Evolutionary conservation across 2,113 vertebrate species (phyloP).

Genomic region (Anas platyrhynchos): DNA sequence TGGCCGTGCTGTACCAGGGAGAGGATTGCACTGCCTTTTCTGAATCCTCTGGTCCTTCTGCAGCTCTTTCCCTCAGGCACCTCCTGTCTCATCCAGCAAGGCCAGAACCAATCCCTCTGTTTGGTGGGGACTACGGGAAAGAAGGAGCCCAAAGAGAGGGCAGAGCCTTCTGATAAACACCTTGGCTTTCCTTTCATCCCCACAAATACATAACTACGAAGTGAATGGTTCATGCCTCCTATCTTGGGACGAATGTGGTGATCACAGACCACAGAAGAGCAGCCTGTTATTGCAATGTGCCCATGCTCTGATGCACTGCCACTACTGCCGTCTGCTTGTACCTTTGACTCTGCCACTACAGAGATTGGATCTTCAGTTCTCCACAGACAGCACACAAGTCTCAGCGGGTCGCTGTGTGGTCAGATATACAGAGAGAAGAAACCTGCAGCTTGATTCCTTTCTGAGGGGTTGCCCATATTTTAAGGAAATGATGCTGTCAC

Average conservation of each 20-base stretch:
- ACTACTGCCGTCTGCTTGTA: no score
- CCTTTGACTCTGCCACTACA: background rate
- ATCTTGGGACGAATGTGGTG: background rate
- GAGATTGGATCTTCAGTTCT: background rate
- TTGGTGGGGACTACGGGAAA: background rate
- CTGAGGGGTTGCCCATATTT: background rate
- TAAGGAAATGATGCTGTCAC: background rate
- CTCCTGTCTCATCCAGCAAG: rapidly evolving
- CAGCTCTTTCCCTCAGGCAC: background rate
- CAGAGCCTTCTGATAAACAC: background rate
- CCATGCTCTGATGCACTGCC: no score
- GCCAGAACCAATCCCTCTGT: rapidly evolving
- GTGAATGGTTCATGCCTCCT: background rate
- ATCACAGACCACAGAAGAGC: background rate
- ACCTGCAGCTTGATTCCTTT: background rate
- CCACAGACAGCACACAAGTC: background rate
- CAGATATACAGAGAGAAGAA: background rate
- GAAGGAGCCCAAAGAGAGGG: background rate
- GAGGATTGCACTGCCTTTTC: background rate
- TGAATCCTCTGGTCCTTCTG: rapidly evolving
- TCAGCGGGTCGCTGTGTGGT: background rate
- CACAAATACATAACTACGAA: background rate
- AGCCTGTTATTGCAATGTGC: background rate
- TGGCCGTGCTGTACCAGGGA: background rate
- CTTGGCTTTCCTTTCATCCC: background rate